phyloP scores from a whole-genome alignment of 1,140 invertebrate genomes.

The Dryas iulia region DNA sequence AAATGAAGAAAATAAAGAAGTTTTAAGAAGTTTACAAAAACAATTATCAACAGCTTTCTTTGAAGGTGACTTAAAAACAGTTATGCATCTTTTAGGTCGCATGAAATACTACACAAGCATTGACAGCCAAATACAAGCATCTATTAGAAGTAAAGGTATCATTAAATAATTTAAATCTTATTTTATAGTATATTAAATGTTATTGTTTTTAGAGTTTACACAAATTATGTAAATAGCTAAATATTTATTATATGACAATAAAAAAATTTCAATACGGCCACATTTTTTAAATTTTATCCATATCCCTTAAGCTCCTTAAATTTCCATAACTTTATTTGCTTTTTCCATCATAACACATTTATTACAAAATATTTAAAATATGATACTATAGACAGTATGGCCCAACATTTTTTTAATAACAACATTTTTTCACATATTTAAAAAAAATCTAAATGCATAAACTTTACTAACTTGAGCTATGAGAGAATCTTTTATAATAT shows the following conservation, averaged over 20 bases:
- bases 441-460: too few relatives aligned
- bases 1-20: constrained; percentile 82
- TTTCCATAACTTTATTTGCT: too few relatives aligned
- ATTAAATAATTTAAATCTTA: constrained; percentile 75
- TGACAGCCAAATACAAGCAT: constrained; percentile 87
- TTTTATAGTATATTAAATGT: background rate
- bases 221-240: background rate
- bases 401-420: too few relatives aligned
- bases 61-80: constrained; percentile 81
- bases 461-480: too few relatives aligned
- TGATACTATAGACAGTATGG: too few relatives aligned
- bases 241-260: background rate
- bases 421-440: too few relatives aligned
- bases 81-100: constrained; percentile 83
- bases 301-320: background rate
- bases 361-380: too few relatives aligned
- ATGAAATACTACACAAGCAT: constrained; percentile 93
- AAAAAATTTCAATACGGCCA: background rate
- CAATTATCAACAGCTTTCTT: constrained; percentile 84
- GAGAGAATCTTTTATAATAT: too few relatives aligned
- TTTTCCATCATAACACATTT: too few relatives aligned
- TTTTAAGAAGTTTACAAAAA: constrained; percentile 79
- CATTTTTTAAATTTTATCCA: background rate
- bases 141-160: constrained; percentile 85
- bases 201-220: background rate